Percentiles rank a stretch among this genome's conserved stretches.
These are phyloP conservation scores for Drosophila pandora DNA, from an alignment of 1,140 invertebrate genomes.

Conservation along the genomic window DNA sequence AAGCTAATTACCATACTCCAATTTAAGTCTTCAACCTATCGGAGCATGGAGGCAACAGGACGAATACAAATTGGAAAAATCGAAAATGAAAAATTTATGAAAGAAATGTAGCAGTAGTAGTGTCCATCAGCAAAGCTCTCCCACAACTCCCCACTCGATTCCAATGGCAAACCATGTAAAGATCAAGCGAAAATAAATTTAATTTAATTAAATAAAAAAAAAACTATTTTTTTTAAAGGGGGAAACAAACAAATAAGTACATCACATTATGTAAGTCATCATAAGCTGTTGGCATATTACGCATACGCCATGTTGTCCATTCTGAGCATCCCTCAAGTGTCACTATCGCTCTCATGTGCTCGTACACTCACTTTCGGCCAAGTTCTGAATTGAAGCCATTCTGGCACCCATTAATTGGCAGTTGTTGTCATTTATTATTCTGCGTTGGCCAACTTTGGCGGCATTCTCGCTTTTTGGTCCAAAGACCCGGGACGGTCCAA, in stretches of 20 bases:
- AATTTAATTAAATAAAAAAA: slow-evolving; percentile 55
- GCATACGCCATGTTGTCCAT: slow-evolving; percentile 45
- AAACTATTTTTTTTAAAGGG: not conserved
- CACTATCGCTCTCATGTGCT: not conserved
- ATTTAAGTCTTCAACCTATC: slow-evolving; percentile 58
- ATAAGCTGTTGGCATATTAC: slow-evolving; percentile 5
- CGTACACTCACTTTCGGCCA: slow-evolving; percentile 27
- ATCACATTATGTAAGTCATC: not conserved
- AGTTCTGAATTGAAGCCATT: slow-evolving; percentile 33
- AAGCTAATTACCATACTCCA: slow-evolving; percentile 63
- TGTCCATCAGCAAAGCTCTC: slow-evolving; percentile 65
- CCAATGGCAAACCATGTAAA: slow-evolving; percentile 67
- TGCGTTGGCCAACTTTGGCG: slow-evolving; percentile 20
- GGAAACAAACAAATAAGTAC: not conserved
- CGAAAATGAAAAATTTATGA: slow-evolving; percentile 29
- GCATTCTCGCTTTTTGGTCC: slow-evolving; percentile 35
- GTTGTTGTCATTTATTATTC: slow-evolving; percentile 53
- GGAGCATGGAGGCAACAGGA: slow-evolving; percentile 4
- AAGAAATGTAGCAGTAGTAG: slow-evolving; percentile 67
- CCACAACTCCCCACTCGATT: slow-evolving; percentile 29
- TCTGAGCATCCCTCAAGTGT: slow-evolving; percentile 11
- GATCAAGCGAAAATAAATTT: slow-evolving; percentile 72
- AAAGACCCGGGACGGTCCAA: slow-evolving; percentile 12
- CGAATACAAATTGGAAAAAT: slow-evolving; percentile 3
- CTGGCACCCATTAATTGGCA: slow-evolving; percentile 63